Base-by-base conservation (phyloP, 2,797 vertebrate genomes). In the Artibeus jamaicensis region DNA sequence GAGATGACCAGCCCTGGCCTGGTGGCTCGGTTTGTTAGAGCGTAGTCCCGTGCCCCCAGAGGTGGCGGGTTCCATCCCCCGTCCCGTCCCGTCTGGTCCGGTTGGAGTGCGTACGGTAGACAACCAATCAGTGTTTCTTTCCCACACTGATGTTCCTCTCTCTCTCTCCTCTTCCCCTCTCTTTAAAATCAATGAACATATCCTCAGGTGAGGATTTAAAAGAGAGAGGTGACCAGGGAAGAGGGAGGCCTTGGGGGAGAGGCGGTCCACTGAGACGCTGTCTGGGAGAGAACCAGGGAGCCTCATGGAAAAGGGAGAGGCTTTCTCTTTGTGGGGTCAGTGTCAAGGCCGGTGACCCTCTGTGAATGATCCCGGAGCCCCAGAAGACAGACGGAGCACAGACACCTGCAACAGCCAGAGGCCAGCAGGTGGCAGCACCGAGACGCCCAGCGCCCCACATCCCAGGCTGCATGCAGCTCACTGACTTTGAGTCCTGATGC, bases 401-500 rank as follows among this genome's bases (percentile, higher is more conserved):
- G 71, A 42, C 14, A 1, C 46, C 70, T 24, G 18, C 15, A 37
- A 42, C 32, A 7, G 11, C 50, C 2, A 0, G 8, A n/a, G 77
- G 46, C 81, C 81, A 73, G 89, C 53, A 44, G 86, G 73, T n/a
- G 74, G 91, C 71, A 95, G 92, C 57, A 22, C 81, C 37, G 84
- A 22, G 46, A 4, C 2, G 1, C 37, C n/a, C 2, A 48, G 21
- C 18, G 15, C 34, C 53, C 42, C n/a, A 4, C 0, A 14, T 0
- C 29, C 65, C 19, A 39, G 26, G 22, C 39, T 0, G 59, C 2
- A 1, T 1, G 57, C 2, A 2, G 3, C 1, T 22, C 39, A 1
- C 1, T 5, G 21, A 19, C 10, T 0, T 6, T 1, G n/a, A 48
- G n/a, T 24, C 16, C 9, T 4, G 46, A 32, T 11, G 39, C 46